phyloP scores from a whole-genome alignment of 2,113 vertebrate genomes.

The Cyphomyrus discorhynchus region DNA sequence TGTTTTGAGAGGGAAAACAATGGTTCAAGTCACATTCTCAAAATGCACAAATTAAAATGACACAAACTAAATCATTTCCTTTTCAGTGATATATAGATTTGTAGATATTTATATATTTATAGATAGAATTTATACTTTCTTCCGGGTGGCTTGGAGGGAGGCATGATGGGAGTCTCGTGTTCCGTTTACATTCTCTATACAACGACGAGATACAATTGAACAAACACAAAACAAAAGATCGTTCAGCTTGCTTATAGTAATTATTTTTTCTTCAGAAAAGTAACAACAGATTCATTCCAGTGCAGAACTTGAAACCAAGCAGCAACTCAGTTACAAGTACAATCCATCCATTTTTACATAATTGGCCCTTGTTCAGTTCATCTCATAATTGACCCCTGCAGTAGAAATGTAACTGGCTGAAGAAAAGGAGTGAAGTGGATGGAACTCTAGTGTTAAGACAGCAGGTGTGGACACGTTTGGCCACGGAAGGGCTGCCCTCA shows the following conservation, averaged over 20 bases:
- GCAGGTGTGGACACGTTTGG: background rate
- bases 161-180: constrained; percentile 15
- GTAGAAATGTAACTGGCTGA: background rate
- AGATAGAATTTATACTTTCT: constrained; percentile 22
- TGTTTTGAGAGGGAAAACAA: background rate
- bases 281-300: constrained; percentile 46
- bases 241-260: constrained; percentile 23
- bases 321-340: constrained; percentile 30
- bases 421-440: background rate
- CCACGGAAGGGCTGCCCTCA: background rate
- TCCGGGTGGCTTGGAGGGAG: background rate
- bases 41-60: constrained; percentile 14
- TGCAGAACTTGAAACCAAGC: constrained; percentile 48
- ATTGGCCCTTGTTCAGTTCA: constrained; percentile 22
- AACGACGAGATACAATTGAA: constrained; percentile 47
- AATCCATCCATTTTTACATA: constrained; percentile 28
- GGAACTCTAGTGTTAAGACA: background rate
- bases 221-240: constrained; percentile 29
- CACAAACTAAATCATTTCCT: constrained; percentile 15
- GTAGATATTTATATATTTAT: constrained; percentile 23
- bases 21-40: constrained; percentile 15
- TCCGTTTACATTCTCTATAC: constrained; percentile 49
- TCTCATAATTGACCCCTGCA: constrained; percentile 31
- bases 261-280: constrained; percentile 34
- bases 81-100: constrained; percentile 24